These are phyloP conservation scores for Pluvianellus socialis DNA, from an alignment of 2,113 vertebrate species.

Conservation along the genomic window DNA sequence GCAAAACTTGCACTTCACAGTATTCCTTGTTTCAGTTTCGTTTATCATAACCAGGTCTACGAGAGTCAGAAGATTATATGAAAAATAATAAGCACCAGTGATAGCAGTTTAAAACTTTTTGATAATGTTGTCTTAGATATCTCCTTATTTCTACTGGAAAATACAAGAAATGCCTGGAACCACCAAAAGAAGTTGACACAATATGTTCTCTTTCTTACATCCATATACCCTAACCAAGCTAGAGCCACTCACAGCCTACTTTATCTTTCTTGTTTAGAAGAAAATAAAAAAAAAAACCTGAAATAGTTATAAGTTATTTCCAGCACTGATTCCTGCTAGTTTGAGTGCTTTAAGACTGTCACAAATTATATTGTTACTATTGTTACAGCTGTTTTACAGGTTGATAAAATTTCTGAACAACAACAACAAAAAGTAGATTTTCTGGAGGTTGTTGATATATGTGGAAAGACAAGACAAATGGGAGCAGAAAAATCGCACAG, in stretches of 20 bases:
- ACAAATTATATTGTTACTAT: neutral
- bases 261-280: neutral
- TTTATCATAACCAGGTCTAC: neutral
- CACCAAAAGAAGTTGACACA: neutral
- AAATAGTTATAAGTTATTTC: neutral
- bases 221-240: neutral
- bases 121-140: neutral
- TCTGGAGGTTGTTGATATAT: neutral
- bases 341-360: neutral
- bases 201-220: neutral
- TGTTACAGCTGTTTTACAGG: neutral
- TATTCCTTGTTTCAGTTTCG: neutral
- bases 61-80: neutral
- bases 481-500: neutral
- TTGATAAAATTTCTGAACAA: neutral
- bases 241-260: neutral
- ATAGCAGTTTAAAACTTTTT: neutral
- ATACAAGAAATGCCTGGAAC: neutral
- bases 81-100: neutral
- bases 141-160: neutral
- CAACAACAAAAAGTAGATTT: neutral
- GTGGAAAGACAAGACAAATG: neutral
- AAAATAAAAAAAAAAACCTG: neutral
- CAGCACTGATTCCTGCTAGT: neutral
- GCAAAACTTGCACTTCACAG: neutral